Base-by-base conservation (phyloP, 2,797 vertebrate genomes). In the Acipenser transmontanus region DNA sequence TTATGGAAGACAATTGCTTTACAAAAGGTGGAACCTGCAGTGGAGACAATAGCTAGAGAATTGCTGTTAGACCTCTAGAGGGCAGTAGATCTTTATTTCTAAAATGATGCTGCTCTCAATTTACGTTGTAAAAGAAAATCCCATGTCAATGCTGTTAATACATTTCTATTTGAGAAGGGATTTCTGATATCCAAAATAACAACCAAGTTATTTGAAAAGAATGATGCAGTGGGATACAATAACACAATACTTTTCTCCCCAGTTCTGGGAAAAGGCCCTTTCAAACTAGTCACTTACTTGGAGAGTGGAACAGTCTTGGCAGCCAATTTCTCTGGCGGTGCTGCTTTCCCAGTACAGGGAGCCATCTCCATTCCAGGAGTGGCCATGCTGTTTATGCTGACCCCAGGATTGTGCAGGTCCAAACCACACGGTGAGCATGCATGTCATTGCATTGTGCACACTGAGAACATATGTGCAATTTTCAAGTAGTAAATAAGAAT, bases 221-320 rank as follows among this genome's bases (percentile, higher is more conserved):
- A 8, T 66, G 2, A 34, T 34, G 20, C 20, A 1, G 20, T 34
- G 20, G 20, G 2, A 34, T 34, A 2, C 2, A 34, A 4, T 34
- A 60, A 70, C 61, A 13, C 47, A 47, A 2, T 66, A 1, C n/a
- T 68, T 81, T 57, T 76, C 61, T 80, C 66, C 71, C 62, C 80
- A 98, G 96, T 90, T 72, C 77, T 99, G 82, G 97, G 96, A 65
- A 98, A 95, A 77, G 96, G 97, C 2, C 97, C 97, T 0, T 93
- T 92, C 77, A 91, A 87, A 73, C 75, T 99, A 78, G 71, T 91
- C 73, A 85, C 91, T 65, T 91, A 89, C 77, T 83, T 75, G 70
- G 87, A 95, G 5, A 81, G 74, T 3, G 74, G 79, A 0, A 68
- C 79, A 9, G 59, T 88, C 20, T 63, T 99, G 76, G 84, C 87